phyloP scores from a whole-genome alignment of 2,888 invertebrate genomes.

The Pterobdella sp. region DNA sequence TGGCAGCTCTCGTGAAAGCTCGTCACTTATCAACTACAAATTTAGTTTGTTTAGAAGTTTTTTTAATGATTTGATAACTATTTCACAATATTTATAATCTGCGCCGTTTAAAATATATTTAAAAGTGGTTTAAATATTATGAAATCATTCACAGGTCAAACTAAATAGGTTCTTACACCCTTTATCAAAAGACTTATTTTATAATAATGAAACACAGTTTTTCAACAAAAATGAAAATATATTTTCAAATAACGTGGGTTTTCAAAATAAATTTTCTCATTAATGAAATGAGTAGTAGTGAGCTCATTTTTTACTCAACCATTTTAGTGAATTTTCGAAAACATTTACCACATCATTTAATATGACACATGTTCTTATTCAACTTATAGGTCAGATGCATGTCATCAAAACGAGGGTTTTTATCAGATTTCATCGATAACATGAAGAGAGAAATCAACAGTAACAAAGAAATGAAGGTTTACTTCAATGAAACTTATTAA shows the following conservation, averaged over 20 bases:
- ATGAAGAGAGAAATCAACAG: conserved; percentile 85
- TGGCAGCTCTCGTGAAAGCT: neutral
- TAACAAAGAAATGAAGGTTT: conserved; percentile 88
- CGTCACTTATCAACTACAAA: neutral
- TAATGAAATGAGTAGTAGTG: too few relatives aligned
- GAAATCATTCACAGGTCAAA: conserved; percentile 8
- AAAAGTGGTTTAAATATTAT: too few relatives aligned
- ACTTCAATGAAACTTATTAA: neutral
- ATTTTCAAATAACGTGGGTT: neutral
- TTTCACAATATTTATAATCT: neutral
- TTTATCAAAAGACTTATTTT: neutral
- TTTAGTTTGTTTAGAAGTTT: neutral
- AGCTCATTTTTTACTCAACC: too few relatives aligned
- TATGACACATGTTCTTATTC: conserved; percentile 17
- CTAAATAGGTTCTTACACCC: neutral
- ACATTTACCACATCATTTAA: too few relatives aligned
- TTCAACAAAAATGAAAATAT: neutral
- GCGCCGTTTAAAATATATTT: neutral
- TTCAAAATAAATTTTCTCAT: too few relatives aligned
- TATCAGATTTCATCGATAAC: conserved; percentile 80
- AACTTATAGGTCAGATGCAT: conserved; percentile 28
- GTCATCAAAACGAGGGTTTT: conserved; percentile 56
- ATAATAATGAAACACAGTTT: neutral
- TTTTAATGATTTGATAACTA: neutral
- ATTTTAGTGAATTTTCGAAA: too few relatives aligned